phyloP scores from a whole-genome alignment of 2,888 invertebrate species.

The Conomelus anceps region DNA sequence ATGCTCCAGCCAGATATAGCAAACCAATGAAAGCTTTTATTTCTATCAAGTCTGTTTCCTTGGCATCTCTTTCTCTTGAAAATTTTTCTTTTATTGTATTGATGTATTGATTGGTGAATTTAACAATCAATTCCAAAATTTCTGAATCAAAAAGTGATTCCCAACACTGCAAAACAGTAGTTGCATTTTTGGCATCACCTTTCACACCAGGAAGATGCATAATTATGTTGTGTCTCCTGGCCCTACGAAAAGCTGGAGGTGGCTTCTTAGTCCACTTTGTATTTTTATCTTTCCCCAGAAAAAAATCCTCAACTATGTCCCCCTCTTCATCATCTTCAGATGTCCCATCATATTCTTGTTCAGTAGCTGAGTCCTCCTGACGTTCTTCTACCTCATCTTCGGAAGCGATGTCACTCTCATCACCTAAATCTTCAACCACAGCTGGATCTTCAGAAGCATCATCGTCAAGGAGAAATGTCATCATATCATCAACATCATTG shows the following conservation, averaged over 20 bases:
- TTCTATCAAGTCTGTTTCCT: slow-evolving; percentile 28
- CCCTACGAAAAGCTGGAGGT: slow-evolving; percentile 17
- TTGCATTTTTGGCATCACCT: slow-evolving; percentile 29
- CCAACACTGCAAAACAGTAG: slow-evolving; percentile 30
- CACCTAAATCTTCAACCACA: neutral
- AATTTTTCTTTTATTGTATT: slow-evolving; percentile 28
- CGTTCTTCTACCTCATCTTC: neutral
- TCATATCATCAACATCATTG: neutral
- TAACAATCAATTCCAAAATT: slow-evolving; percentile 33
- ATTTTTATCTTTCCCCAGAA: slow-evolving; percentile 27
- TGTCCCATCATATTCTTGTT: neutral
- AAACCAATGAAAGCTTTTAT: slow-evolving; percentile 17
- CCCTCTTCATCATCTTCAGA: neutral
- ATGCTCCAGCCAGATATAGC: slow-evolving; percentile 21
- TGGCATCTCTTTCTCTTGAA: slow-evolving; percentile 29
- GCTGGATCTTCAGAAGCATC: neutral
- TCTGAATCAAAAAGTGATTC: slow-evolving; percentile 29
- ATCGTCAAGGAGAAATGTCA: neutral
- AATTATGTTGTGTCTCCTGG: slow-evolving; percentile 22
- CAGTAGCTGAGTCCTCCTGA: neutral
- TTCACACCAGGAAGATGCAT: slow-evolving; percentile 30
- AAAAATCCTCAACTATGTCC: neutral
- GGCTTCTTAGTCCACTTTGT: slow-evolving; percentile 29
- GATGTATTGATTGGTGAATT: slow-evolving; percentile 35
- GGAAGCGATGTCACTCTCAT: neutral